phyloP scores from a whole-genome alignment of 2,888 invertebrate species.

The Thecophora atra region DNA sequence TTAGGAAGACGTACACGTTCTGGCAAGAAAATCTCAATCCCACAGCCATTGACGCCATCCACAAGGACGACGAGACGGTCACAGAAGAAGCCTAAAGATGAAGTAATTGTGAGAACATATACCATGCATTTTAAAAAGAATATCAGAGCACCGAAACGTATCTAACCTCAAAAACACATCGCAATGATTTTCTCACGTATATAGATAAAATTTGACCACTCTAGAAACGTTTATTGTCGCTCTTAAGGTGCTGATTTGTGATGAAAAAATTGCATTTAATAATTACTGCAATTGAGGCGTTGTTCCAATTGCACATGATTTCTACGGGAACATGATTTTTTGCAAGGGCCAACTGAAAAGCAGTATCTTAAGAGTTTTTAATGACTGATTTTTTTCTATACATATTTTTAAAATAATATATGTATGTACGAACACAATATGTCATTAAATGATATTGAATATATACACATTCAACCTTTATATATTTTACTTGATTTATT shows the following conservation, averaged over 20 bases:
- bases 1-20: slow-evolving; percentile 71
- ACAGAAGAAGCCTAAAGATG: slow-evolving; percentile 58
- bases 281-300: slow-evolving; percentile 63
- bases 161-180: slow-evolving; percentile 16
- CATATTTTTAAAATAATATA: no score
- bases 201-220: not conserved
- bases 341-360: slow-evolving; percentile 67
- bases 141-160: not conserved
- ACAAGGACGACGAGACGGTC: slow-evolving; percentile 57
- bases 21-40: slow-evolving; percentile 64
- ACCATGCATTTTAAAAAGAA: not conserved
- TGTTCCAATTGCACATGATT: slow-evolving; percentile 67
- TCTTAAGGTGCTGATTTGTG: slow-evolving; percentile 45
- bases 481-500: no score
- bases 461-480: no score
- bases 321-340: slow-evolving; percentile 57
- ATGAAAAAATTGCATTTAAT: slow-evolving; percentile 59
- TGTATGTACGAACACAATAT: no score
- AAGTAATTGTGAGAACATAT: slow-evolving; percentile 61
- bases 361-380: not conserved
- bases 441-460: no score
- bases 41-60: slow-evolving; percentile 56
- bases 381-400: no score
- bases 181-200: not conserved
- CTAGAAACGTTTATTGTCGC: not conserved